Percentiles rank a stretch among this genome's conserved stretches.
Conservation (phyloP, 1,140 invertebrate genomes). For the Plodia interpunctella region DNA sequence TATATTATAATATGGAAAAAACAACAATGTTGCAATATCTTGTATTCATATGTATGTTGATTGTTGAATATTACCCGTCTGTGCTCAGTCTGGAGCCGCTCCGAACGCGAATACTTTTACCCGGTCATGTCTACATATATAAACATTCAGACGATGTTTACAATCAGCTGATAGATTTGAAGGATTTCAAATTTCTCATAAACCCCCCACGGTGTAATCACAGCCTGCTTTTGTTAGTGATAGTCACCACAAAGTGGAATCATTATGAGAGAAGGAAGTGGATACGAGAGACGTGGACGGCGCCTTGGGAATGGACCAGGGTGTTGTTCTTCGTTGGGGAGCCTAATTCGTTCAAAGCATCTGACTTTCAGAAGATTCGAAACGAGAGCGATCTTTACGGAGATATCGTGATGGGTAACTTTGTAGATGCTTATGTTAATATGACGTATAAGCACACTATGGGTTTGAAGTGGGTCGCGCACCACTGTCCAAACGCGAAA, state of each 20-base stretch:
- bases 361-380: slow-evolving; percentile 17
- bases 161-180: slow-evolving; percentile 76
- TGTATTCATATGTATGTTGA: too few relatives aligned
- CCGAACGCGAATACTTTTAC: too few relatives aligned
- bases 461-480: slow-evolving; percentile 88
- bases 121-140: too few relatives aligned
- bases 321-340: slow-evolving; percentile 85
- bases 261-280: slow-evolving; percentile 79
- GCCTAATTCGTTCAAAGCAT: background rate
- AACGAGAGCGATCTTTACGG: slow-evolving; percentile 79
- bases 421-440: slow-evolving; percentile 88
- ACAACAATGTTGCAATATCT: too few relatives aligned
- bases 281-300: slow-evolving; percentile 84
- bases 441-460: slow-evolving; percentile 93
- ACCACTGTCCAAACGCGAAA: slow-evolving; percentile 82
- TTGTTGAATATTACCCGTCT: too few relatives aligned
- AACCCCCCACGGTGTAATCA: slow-evolving; percentile 75
- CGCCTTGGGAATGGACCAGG: slow-evolving; percentile 55
- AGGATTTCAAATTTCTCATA: slow-evolving; percentile 78
- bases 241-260: slow-evolving; percentile 83
- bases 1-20: too few relatives aligned
- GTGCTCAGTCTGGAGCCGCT: too few relatives aligned
- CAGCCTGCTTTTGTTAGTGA: slow-evolving; percentile 75
- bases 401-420: slow-evolving; percentile 89
- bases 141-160: slow-evolving; percentile 24